Evolutionary conservation across 2,113 vertebrate species (phyloP).

Genomic region (Oriolus oriolus): DNA sequence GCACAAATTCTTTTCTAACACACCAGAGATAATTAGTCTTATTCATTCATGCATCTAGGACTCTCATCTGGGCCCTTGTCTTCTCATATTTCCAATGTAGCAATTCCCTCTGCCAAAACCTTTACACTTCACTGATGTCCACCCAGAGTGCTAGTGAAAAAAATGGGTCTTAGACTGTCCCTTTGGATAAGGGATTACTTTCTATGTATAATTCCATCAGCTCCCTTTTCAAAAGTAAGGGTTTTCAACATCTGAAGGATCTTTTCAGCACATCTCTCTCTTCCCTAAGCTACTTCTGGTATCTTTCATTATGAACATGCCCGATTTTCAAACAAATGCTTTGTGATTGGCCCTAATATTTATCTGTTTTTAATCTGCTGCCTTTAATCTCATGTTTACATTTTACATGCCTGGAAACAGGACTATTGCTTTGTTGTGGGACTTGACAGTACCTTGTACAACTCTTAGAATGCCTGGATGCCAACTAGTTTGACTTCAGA

Average conservation of each 20-base stretch:
- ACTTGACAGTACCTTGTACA: neutral
- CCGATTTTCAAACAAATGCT: neutral
- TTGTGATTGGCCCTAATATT: neutral
- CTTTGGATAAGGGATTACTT: neutral
- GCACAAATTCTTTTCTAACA: neutral
- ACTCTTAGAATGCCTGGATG: neutral
- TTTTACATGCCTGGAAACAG: neutral
- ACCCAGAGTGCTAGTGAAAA: neutral
- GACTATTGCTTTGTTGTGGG: neutral
- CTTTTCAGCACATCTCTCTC: neutral
- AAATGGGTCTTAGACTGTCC: neutral
- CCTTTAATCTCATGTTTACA: neutral
- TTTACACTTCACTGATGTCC: neutral
- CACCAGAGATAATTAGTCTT: neutral
- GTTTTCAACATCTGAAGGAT: neutral
- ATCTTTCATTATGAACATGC: neutral
- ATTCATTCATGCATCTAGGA: neutral
- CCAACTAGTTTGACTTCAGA: neutral
- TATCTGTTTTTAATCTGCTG: neutral
- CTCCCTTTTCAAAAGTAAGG: neutral
- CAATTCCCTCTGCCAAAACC: neutral
- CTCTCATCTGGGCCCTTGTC: neutral
- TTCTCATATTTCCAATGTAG: neutral
- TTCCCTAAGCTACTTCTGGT: neutral
- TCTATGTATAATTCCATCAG: neutral